Conservation (phyloP, 2,888 invertebrate species). For the Leucania comma region DNA sequence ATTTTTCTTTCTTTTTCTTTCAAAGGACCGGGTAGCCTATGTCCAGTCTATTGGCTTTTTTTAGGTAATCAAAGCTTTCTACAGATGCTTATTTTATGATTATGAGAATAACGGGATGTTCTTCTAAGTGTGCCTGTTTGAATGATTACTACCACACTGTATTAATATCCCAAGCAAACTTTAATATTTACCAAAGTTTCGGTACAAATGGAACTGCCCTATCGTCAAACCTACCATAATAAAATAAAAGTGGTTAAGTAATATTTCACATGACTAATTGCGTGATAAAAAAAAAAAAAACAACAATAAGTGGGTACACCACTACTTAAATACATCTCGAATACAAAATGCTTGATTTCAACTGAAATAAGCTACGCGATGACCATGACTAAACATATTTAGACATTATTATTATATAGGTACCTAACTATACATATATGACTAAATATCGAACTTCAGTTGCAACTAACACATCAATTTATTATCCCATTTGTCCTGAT, state of each 20-base stretch:
- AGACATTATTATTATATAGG: constrained; percentile 15
- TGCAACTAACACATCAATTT: constrained; percentile 12
- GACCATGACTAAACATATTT: constrained; percentile 13
- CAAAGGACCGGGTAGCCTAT: neutral
- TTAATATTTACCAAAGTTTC: neutral
- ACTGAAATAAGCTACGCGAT: constrained; percentile 9
- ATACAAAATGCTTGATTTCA: constrained; percentile 3
- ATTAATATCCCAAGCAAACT: neutral
- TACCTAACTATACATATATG: neutral
- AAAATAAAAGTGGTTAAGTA: too few relatives aligned
- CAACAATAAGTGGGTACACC: neutral
- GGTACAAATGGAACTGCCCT: neutral
- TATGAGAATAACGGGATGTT: neutral
- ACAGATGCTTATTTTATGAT: neutral
- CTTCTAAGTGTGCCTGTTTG: neutral
- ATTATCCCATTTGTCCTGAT: constrained; percentile 43
- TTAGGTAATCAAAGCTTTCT: neutral
- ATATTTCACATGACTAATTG: too few relatives aligned
- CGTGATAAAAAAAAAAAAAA: too few relatives aligned
- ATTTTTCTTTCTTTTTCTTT: too few relatives aligned
- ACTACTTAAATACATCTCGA: neutral
- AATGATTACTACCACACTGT: neutral
- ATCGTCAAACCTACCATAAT: too few relatives aligned
- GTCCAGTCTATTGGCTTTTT: neutral
- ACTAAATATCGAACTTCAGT: constrained; percentile 1